A percentile compares a stretch with the other conserved stretches of the same genome.
These are phyloP conservation scores for Drosophila kuntzei DNA, from an alignment of 2,888 invertebrate species.

Conservation along the genomic window DNA sequence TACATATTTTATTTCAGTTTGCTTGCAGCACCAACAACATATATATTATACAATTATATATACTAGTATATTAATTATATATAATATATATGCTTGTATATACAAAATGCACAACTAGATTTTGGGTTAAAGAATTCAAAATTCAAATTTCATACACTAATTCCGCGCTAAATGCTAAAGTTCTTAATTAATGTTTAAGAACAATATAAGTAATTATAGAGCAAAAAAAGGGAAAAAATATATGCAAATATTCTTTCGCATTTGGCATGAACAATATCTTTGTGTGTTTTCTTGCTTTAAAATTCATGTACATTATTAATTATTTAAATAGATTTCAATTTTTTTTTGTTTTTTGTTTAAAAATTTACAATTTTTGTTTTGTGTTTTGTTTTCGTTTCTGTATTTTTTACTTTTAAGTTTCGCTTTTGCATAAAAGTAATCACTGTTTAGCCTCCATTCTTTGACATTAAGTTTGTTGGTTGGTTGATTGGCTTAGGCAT, in stretches of 20 bases:
- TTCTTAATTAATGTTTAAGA: conserved; percentile 48
- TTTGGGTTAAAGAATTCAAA: conserved; percentile 71
- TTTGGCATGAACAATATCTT: conserved; percentile 68
- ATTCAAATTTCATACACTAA: conserved; percentile 64
- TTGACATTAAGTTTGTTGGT: conserved; percentile 75
- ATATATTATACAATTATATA: conserved; percentile 50
- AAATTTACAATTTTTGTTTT: conserved; percentile 42
- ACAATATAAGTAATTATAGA: conserved; percentile 50
- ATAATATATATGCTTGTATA: conserved; percentile 59
- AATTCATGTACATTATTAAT: conserved; percentile 64
- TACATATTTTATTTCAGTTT: conserved; percentile 61
- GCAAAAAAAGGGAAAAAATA: conserved; percentile 49
- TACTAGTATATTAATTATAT: conserved; percentile 30
- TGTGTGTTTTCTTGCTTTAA: conserved; percentile 56
- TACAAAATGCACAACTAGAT: conserved; percentile 78
- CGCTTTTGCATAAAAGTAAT: conserved; percentile 67
- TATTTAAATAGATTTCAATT: conserved; percentile 39
- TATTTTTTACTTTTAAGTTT: conserved; percentile 39
- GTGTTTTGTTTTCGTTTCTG: conserved; percentile 39
- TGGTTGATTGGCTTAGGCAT: conserved; percentile 48
- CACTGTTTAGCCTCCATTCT: conserved; percentile 79
- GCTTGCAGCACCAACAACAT: conserved; percentile 77
- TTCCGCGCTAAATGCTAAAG: conserved; percentile 59
- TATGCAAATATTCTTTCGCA: conserved; percentile 61
- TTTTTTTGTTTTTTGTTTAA: conserved; percentile 38